phyloP scores from a whole-genome alignment of 2,888 invertebrate species.

The Campoplex capitator region DNA sequence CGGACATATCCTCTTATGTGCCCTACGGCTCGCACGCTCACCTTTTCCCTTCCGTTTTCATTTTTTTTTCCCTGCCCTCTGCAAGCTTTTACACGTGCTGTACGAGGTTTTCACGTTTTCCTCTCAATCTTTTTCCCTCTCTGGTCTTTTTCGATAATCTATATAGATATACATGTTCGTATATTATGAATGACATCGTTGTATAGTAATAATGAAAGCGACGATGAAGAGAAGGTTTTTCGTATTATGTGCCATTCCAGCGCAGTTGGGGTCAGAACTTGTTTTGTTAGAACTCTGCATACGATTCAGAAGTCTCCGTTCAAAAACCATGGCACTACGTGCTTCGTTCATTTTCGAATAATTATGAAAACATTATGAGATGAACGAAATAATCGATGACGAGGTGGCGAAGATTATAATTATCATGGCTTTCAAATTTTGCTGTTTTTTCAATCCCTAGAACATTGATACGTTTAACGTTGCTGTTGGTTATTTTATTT shows the following conservation, averaged over 20 bases:
- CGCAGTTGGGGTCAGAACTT: neutral
- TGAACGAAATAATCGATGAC: neutral
- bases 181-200: neutral
- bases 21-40: slow-evolving; percentile 53
- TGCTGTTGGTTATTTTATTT: neutral
- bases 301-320: neutral
- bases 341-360: neutral
- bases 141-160: neutral
- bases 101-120: slow-evolving; percentile 22
- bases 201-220: neutral
- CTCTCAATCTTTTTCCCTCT: neutral
- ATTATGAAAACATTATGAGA: neutral
- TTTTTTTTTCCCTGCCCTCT: slow-evolving; percentile 17
- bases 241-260: neutral
- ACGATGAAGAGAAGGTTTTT: neutral
- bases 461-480: neutral
- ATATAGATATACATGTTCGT: neutral
- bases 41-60: slow-evolving; percentile 30
- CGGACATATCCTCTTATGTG: slow-evolving; percentile 66
- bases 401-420: neutral
- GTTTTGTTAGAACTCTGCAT: neutral
- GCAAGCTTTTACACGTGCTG: slow-evolving; percentile 33
- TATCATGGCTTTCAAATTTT: neutral
- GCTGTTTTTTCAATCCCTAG: neutral
- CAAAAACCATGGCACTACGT: neutral